Evolutionary conservation across 2,888 invertebrate species (phyloP).

Genomic region (Encarsia formosa): DNA sequence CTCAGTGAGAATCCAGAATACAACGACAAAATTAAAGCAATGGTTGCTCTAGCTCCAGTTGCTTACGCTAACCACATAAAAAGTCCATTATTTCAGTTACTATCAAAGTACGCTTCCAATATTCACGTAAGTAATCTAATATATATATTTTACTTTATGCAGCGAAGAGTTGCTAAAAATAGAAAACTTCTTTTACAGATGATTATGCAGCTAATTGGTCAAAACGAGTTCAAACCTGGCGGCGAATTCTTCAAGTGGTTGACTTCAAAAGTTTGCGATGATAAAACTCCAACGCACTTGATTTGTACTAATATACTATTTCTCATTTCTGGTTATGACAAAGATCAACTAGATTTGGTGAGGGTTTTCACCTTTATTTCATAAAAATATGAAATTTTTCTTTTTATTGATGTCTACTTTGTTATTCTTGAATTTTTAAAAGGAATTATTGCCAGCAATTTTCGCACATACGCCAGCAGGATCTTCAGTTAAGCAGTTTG

Average conservation of each 20-base stretch:
- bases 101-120: constrained; percentile 38
- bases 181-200: constrained; percentile 10
- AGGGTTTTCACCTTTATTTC: constrained; percentile 28
- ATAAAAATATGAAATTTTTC: background rate
- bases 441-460: too few species aligned
- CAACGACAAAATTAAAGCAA: constrained; percentile 47
- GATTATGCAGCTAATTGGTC: constrained; percentile 25
- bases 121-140: constrained; percentile 26
- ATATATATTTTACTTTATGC: background rate
- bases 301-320: constrained; percentile 67
- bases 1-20: constrained; percentile 47
- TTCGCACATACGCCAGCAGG: too few species aligned
- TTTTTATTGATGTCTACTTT: too few species aligned
- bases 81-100: constrained; percentile 18
- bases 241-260: constrained; percentile 46
- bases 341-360: constrained; percentile 43
- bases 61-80: constrained; percentile 36
- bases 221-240: constrained; percentile 62
- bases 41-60: constrained; percentile 50
- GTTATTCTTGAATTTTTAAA: too few species aligned
- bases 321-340: constrained; percentile 58
- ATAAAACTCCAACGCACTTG: constrained; percentile 55
- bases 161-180: background rate
- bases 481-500: background rate
- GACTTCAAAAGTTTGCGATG: constrained; percentile 55